A percentile compares a stretch with the other conserved stretches of the same genome.
Evolutionary conservation across 2,113 vertebrate genomes (phyloP).

Genomic region (Oxyura jamaicensis): DNA sequence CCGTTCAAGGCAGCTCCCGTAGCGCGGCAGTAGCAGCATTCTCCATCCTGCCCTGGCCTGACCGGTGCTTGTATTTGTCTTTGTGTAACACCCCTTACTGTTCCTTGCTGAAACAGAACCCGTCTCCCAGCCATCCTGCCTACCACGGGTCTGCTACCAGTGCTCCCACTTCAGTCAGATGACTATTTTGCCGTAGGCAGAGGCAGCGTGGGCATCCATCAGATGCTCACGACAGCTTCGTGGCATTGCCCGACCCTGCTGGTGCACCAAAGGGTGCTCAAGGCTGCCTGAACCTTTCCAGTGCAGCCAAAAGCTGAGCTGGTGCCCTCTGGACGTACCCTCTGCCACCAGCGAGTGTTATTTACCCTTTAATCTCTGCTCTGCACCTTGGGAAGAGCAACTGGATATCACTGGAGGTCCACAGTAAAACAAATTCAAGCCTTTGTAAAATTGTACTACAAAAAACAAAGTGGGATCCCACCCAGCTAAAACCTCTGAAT

Average conservation of each 20-base stretch:
- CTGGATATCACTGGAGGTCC: background rate
- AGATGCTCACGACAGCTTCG: background rate
- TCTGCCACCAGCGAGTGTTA: background rate
- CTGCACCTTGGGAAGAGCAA: constrained; percentile 32
- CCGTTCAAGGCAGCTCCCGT: background rate
- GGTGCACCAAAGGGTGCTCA: background rate
- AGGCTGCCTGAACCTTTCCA: background rate
- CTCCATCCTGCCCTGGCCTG: background rate
- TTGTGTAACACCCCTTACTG: background rate
- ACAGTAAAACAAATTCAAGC: background rate
- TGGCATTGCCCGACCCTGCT: background rate
- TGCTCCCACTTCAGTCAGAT: background rate
- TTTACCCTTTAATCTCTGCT: constrained; percentile 21
- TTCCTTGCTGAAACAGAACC: background rate
- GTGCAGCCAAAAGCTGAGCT: background rate
- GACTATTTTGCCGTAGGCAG: background rate
- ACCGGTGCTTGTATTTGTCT: background rate
- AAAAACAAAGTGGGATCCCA: constrained; percentile 1
- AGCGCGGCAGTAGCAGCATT: background rate
- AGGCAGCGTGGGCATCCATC: background rate
- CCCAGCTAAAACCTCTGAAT: background rate
- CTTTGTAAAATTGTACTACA: background rate
- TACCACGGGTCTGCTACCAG: background rate
- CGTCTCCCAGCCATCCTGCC: background rate
- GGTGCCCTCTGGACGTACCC: background rate